Base-by-base conservation (phyloP, 2,888 invertebrate genomes). In the Ypsolopha sequella region DNA sequence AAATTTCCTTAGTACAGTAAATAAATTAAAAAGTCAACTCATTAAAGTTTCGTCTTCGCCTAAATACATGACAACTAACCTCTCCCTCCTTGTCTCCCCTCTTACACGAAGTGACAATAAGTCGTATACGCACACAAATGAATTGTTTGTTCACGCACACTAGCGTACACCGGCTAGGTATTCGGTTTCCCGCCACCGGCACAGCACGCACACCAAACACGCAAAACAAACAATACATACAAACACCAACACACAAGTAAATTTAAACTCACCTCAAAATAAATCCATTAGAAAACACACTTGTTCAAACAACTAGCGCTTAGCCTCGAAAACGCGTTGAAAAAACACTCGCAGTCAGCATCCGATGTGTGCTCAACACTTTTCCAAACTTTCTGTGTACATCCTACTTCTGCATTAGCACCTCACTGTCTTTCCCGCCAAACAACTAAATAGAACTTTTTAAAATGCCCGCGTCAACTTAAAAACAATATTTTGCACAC, bases 211-310 rank as follows among this genome's bases (percentile, higher is more conserved):
- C 84, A 85, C 82, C 75, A 81, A 85, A 84, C 76, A 84, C 80
- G 65, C 66, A 70, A 69, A 77, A 67, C 84, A 82, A 85, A 86
- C 86, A 85, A 85, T 82, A 85, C 24, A 24, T 24, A 24, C 81
- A 81, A 81, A 82, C 82, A 85, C 85, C 75, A 78, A 80, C 85
- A 85, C 76, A 77, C 78, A 80, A 82, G 85, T 85, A 85, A 85
- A 84, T 84, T 86, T 85, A 80, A 85, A 85, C 85, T 86, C 85
- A 86, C 86, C 86, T 86, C 82, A 86, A 85, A 86, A 86, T 85
- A 86, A 85, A 85, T 85, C 86, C 86, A 86, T 86, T 86, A 86
- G 86, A 86, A 86, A 85, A 86, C 85, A 86, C 86, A 86, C 84
- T 86, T 85, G 86, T 86, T 85, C 84, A 86, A 86, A 86, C 85